Conservation (phyloP, 2,113 vertebrate species). For the Nanorana parkeri region DNA sequence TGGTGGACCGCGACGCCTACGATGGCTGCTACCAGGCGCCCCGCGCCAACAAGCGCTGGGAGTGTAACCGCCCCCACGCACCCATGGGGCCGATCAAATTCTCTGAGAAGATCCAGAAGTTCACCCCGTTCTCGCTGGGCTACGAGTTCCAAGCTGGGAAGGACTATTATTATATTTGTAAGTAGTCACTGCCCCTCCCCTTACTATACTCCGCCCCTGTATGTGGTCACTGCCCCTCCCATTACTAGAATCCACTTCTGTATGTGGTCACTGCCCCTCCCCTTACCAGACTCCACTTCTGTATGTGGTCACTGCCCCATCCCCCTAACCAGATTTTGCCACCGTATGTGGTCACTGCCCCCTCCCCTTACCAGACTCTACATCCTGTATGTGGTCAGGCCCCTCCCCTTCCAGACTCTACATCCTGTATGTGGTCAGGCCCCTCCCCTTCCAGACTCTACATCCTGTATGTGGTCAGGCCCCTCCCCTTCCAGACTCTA, state of each 20-base stretch:
- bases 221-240: slow-evolving; percentile 61
- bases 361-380: no score
- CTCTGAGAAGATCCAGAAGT: slow-evolving; percentile 79
- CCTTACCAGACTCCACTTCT: background rate
- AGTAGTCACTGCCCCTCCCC: slow-evolving; percentile 60
- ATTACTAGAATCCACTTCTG: slow-evolving; percentile 76
- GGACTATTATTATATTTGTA: slow-evolving; percentile 81
- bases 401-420: slow-evolving; percentile 77
- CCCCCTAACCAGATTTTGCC: background rate
- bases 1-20: slow-evolving; percentile 73
- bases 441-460: background rate
- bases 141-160: slow-evolving; percentile 76
- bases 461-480: background rate
- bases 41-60: slow-evolving; percentile 73
- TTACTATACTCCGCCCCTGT: background rate
- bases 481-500: background rate
- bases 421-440: slow-evolving; percentile 71
- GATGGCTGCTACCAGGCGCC: slow-evolving; percentile 66
- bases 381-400: background rate
- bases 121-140: slow-evolving; percentile 77
- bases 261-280: slow-evolving; percentile 63
- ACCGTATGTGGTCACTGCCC: no score
- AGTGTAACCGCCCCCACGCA: slow-evolving; percentile 70
- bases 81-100: slow-evolving; percentile 73
- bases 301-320: background rate